These are phyloP conservation scores for Corythornis cristatus DNA, from an alignment of 2,113 vertebrate species.

Conservation along the genomic window DNA sequence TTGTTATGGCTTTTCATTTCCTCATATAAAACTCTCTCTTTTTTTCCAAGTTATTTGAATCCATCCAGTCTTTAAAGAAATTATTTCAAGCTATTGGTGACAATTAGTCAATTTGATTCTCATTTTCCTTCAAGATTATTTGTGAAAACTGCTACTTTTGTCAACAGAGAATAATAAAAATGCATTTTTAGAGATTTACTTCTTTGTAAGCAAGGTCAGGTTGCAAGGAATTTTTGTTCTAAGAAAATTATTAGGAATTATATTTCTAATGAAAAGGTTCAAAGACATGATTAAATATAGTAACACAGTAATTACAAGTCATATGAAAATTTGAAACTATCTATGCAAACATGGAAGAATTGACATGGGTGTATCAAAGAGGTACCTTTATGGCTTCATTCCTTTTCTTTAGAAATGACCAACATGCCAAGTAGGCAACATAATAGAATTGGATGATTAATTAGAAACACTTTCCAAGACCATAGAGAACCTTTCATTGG, in stretches of 20 bases:
- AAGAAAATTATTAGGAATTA: not conserved
- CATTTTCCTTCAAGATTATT: not conserved
- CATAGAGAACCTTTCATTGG: not conserved
- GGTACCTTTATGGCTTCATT: not conserved
- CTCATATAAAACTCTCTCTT: not conserved
- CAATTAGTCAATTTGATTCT: not conserved
- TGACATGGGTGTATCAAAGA: not conserved
- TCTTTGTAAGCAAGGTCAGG: not conserved
- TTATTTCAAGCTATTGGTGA: not conserved
- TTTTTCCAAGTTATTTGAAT: constrained; percentile 36
- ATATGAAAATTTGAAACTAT: not conserved
- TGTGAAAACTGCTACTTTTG: not conserved
- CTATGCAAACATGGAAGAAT: not conserved
- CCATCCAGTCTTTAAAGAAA: not conserved
- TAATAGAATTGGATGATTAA: not conserved
- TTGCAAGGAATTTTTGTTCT: constrained; percentile 15
- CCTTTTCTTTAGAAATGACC: not conserved
- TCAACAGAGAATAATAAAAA: not conserved
- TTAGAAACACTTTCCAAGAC: not conserved
- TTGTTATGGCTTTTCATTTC: not conserved
- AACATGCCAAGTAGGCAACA: not conserved
- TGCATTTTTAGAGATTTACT: not conserved
- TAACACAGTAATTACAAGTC: not conserved
- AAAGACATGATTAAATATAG: not conserved
- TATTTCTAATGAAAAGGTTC: not conserved